These are phyloP conservation scores for Sphaerodactylus townsendi DNA, from an alignment of 2,113 vertebrate genomes.

Conservation along the genomic window DNA sequence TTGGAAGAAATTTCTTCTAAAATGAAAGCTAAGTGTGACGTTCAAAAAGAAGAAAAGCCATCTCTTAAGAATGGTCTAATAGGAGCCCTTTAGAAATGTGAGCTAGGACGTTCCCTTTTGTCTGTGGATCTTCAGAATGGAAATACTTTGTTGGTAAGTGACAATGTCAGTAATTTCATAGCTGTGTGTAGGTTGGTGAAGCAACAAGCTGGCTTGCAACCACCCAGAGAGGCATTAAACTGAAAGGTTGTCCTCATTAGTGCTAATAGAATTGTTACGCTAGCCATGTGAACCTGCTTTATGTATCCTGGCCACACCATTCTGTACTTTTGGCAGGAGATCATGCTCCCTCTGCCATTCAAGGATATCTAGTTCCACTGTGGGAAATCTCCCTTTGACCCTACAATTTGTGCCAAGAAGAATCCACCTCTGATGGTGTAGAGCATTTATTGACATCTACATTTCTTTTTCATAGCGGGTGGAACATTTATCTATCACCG, in stretches of 20 bases:
- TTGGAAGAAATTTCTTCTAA: neutral
- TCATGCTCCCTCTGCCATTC: neutral
- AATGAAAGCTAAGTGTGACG: neutral
- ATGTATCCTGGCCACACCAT: neutral
- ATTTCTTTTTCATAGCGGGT: neutral
- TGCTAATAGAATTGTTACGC: conserved; percentile 2
- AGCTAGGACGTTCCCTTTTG: neutral
- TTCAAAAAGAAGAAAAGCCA: neutral
- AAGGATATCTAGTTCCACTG: neutral
- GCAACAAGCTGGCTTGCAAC: neutral
- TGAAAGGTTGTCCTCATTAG: neutral
- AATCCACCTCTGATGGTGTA: neutral
- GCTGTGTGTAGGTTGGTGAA: neutral
- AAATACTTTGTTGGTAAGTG: neutral
- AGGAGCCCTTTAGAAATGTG: neutral
- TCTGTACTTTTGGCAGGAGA: neutral
- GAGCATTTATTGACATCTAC: neutral
- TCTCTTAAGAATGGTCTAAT: neutral
- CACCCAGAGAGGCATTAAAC: neutral
- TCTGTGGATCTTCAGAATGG: neutral
- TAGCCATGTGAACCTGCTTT: neutral
- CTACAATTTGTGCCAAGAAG: neutral
- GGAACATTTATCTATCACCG: neutral
- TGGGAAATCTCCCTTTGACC: conserved; percentile 1
- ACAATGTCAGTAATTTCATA: neutral